Base-by-base conservation (phyloP, 2,888 invertebrate genomes). In the Tanypteryx hageni region DNA sequence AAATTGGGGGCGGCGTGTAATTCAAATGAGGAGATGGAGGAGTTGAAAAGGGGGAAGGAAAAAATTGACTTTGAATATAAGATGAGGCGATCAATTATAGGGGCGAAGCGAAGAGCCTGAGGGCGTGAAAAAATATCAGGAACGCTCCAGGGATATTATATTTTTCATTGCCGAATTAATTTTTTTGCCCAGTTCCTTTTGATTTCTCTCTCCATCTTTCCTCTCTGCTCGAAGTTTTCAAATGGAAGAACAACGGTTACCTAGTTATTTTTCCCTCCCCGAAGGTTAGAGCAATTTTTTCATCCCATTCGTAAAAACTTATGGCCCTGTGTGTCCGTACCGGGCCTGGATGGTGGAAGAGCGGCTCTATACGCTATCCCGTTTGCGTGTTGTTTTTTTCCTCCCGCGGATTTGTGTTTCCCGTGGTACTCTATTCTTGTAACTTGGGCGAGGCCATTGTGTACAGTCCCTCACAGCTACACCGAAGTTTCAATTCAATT, bases 1-100 rank as follows among this genome's bases (percentile, higher is more conserved):
- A 89, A 64, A 89, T 68, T 56, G 89, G 64, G 13, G 18, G 10
- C 89, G 64, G 18, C 68, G 64, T 61, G 61, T 86, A 86, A 86
- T 89, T 89, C 64, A 64, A 89, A 89, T 68, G 64, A 89, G 89
- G 61, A 44, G 83, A 56, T 44, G 44, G 5, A 44, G 44, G 44
- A 5, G 44, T 44, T 44, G 44, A 44, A 44, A 44, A 44, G 1
- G 1, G 44, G 44, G 44, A 5, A 3, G 44, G 44, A 76, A 76
- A 76, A 76, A 76, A 76, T 76, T 44, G 31, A 44, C 44, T 89
- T 89, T 89, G 89, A 89, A 89, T 89, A 18, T 68, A 27, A 89
- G 56, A 68, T 64, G 31, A 89, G 64, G 44, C 64, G 64, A 89
- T 64, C 64, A 89, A 89, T 64, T 64, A 89, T 13, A 64, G 64